Evolutionary conservation across 2,113 vertebrate genomes (phyloP), one percentile per base, ranked within the genome.

Genomic region (Lophotis ruficrista): DNA sequence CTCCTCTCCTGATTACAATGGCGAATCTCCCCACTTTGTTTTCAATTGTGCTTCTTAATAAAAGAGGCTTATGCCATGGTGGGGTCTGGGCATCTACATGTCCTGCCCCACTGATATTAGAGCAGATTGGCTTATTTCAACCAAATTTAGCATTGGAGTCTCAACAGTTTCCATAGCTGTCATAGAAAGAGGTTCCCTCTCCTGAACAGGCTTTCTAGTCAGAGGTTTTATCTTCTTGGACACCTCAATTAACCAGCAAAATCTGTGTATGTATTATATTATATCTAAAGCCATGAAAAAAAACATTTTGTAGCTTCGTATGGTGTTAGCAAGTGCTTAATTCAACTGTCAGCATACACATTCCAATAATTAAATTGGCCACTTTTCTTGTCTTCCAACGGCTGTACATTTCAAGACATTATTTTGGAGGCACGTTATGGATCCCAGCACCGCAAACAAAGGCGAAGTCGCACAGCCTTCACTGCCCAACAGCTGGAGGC

Each of bases 361-460:
- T 98, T 98, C 98, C 98, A 97, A 98, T 98, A 99, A 98, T 99
- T 99, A 99, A 99, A 99, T 98, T 98, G 98, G 97, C 98, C 98
- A 70, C 98, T 97, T 98, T 97, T 96, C 97, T 99, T 99, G 91
- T 98, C 98, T 98, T 98, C 99, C 98, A 99, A 99, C 99, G 99
- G 99, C 98, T 99, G 99, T 98, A 99, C 99, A 98, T 99, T 99
- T 99, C 98, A 99, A 99, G 99, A 99, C 98, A 99, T 99, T 97
- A 99, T 99, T 98, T 99, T 99, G 92, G 99, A 99, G 98, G 99
- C 99, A 97, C 99, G 99, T 58, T 99, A 99, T 98, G 99, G 99
- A 93, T 99, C 99, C 80, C 99, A 99, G 98, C 99, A 99, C 97
- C 99, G 99, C 97, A 99, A 99, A 98, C 99, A 99, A 97, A 98